Conservation (phyloP, 2,888 invertebrate genomes). For the Notodonta ziczac region DNA sequence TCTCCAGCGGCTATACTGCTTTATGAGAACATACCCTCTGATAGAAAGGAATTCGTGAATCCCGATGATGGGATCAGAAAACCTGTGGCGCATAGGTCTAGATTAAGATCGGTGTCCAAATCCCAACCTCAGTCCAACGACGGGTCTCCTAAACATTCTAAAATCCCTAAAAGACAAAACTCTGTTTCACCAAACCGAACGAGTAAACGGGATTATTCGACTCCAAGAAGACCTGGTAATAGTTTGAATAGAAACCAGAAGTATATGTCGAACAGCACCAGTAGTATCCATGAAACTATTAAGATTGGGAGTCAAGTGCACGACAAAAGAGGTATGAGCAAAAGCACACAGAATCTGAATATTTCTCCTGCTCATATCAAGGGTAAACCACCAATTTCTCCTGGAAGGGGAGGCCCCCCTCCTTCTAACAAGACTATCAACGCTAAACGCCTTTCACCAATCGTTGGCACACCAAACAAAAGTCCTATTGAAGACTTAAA, state of each 20-base stretch:
- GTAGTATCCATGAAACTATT: slow-evolving; percentile 77
- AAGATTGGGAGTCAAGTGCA: slow-evolving; percentile 71
- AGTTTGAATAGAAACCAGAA: slow-evolving; percentile 65
- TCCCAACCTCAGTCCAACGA: slow-evolving; percentile 78
- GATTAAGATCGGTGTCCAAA: slow-evolving; percentile 66
- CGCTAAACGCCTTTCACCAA: slow-evolving; percentile 77
- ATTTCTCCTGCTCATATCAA: slow-evolving; percentile 69
- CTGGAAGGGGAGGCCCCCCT: slow-evolving; percentile 73
- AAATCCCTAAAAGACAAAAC: slow-evolving; percentile 77
- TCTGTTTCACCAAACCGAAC: slow-evolving; percentile 73
- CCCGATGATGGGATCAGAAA: slow-evolving; percentile 55
- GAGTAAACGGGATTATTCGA: slow-evolving; percentile 44
- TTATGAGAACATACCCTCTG: slow-evolving; percentile 57
- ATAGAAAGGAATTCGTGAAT: slow-evolving; percentile 59
- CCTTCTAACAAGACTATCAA: slow-evolving; percentile 76
- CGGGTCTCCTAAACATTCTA: slow-evolving; percentile 78
- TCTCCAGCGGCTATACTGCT: slow-evolving; percentile 72
- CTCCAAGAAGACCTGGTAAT: slow-evolving; percentile 55
- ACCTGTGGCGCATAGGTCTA: slow-evolving; percentile 66
- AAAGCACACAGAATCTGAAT: slow-evolving; percentile 72
- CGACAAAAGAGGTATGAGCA: slow-evolving; percentile 69
- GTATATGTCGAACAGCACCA: slow-evolving; percentile 78
- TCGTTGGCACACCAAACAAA: slow-evolving; percentile 80
- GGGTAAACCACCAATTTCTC: slow-evolving; percentile 79
- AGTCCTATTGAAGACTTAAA: slow-evolving; percentile 73